These are phyloP conservation scores for Linepithema humile DNA, from an alignment of 1,140 invertebrate species.

Conservation along the genomic window DNA sequence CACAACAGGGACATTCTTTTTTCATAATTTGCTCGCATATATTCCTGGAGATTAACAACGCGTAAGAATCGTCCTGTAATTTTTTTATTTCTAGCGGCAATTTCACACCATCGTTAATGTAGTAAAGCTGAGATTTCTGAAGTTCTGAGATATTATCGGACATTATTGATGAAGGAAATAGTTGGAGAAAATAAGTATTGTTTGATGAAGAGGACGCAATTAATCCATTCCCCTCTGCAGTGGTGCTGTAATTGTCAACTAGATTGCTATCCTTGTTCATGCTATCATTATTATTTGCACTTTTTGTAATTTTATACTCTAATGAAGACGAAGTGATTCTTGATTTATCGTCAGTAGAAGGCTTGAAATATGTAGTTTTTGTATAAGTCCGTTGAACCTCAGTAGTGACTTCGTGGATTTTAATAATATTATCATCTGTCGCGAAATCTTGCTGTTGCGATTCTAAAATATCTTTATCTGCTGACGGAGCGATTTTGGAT, in stretches of 20 bases:
- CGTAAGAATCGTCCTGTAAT: conserved; percentile 75
- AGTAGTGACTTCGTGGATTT: conserved; percentile 23
- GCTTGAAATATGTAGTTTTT: neutral
- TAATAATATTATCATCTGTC: neutral
- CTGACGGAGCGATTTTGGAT: neutral
- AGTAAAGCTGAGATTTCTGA: conserved; percentile 71
- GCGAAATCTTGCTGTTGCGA: neutral
- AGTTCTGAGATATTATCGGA: conserved; percentile 58
- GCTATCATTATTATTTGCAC: neutral
- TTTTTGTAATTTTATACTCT: neutral
- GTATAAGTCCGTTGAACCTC: conserved; percentile 11
- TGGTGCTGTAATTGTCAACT: neutral
- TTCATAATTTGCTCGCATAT: conserved; percentile 74
- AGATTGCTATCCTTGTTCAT: neutral
- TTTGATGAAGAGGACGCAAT: neutral
- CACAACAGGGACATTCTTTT: conserved; percentile 75
- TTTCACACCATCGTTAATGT: conserved; percentile 76
- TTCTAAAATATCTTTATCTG: neutral
- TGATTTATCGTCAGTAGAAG: neutral
- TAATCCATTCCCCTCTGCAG: neutral
- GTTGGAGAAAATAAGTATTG: neutral
- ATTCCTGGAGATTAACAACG: conserved; percentile 73
- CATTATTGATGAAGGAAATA: neutral
- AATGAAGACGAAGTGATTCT: neutral
- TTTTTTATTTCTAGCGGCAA: conserved; percentile 77